These are phyloP conservation scores for Cladorhizidae sp. DNA, from an alignment of 37 sponge, comb jelly and placozoan species.

Conservation along the genomic window DNA sequence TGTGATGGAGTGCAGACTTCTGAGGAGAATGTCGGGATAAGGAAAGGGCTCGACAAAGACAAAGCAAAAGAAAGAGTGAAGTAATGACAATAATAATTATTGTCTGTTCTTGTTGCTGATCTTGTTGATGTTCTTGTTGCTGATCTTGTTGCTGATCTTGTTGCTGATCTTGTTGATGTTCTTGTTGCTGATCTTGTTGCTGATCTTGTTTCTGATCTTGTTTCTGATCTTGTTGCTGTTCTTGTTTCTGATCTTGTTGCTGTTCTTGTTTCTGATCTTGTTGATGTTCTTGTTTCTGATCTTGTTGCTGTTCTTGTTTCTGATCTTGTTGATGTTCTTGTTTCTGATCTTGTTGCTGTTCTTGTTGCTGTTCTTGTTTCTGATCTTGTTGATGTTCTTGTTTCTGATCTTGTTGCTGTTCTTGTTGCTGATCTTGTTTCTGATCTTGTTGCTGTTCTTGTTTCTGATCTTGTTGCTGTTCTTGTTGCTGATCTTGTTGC, in stretches of 20 bases:
- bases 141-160: not conserved
- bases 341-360: not conserved
- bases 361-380: not conserved
- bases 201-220: no score
- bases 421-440: no score
- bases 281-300: no score
- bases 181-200: not conserved
- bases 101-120: no score
- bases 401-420: not conserved
- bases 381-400: not conserved
- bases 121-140: no score
- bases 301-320: not conserved
- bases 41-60: constrained; percentile 24
- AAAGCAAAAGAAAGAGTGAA: constrained; percentile 43
- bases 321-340: no score
- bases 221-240: not conserved
- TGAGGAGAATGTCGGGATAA: not conserved
- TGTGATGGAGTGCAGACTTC: not conserved
- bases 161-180: not conserved
- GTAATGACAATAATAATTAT: no score
- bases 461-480: not conserved
- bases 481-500: not conserved
- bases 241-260: not conserved
- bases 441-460: not conserved
- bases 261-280: no score